Evolutionary conservation across 2,888 invertebrate species (phyloP).

Genomic region (Tipula unca): DNA sequence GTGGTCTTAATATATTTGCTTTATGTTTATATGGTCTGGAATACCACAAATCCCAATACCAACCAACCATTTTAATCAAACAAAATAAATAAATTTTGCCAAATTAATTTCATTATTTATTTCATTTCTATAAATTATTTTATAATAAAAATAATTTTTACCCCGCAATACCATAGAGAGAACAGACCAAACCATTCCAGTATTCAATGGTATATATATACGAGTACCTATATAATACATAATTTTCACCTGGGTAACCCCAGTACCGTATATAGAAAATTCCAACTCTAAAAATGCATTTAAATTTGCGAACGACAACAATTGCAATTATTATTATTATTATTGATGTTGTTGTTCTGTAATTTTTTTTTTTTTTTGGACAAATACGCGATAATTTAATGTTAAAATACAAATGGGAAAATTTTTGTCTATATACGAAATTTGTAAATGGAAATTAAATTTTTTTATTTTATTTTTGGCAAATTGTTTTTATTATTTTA

Average conservation of each 20-base stretch:
- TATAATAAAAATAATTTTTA: background rate
- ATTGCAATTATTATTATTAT: background rate
- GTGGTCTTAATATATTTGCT: too few species aligned
- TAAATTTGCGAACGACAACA: background rate
- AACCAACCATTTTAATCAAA: background rate
- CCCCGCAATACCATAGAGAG: background rate
- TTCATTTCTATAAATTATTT: background rate
- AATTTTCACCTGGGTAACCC: background rate
- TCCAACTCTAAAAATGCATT: background rate
- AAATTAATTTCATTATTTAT: background rate
- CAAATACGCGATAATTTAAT: slow-evolving; percentile 8
- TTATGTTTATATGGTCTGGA: background rate
- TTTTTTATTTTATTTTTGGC: background rate
- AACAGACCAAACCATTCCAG: background rate
- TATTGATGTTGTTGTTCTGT: background rate
- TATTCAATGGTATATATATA: background rate
- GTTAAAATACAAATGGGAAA: slow-evolving; percentile 8
- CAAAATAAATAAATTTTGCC: background rate
- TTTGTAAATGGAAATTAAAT: background rate
- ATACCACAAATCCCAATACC: background rate
- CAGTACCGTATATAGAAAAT: background rate
- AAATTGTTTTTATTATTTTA: background rate
- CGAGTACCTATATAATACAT: background rate
- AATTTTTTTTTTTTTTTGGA: background rate
- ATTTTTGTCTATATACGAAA: background rate